A percentile compares a stretch with the other conserved stretches of the same genome.
Conservation (phyloP, 2,797 vertebrate species). For the Pampus argenteus region DNA sequence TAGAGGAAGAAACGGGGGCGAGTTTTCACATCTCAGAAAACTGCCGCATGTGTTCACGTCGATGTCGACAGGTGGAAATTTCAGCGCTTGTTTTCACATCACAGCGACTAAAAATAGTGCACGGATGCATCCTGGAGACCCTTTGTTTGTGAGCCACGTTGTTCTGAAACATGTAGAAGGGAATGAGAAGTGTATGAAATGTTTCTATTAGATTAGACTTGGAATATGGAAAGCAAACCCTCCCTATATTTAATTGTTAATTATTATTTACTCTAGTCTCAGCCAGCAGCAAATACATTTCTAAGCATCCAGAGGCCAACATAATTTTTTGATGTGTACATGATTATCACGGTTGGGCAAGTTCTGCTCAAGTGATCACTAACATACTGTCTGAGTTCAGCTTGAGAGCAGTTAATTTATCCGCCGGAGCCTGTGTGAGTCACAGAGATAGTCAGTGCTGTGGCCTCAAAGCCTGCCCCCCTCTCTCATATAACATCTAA, state of each 20-base stretch:
- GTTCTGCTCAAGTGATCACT: no score
- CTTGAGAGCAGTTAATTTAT: neutral
- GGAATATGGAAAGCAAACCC: slow-evolving; percentile 5
- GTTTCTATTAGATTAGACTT: slow-evolving; percentile 16
- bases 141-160: slow-evolving; percentile 19
- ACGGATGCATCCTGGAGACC: slow-evolving; percentile 21
- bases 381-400: neutral
- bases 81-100: slow-evolving; percentile 18
- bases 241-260: no score
- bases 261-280: no score
- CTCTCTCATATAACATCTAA: slow-evolving; percentile 28
- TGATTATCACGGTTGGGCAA: no score
- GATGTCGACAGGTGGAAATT: neutral
- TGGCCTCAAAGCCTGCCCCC: slow-evolving; percentile 22
- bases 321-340: no score
- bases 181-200: slow-evolving; percentile 1
- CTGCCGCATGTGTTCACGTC: neutral
- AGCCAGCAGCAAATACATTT: no score
- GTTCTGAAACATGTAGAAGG: slow-evolving; percentile 6
- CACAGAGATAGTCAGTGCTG: slow-evolving; percentile 13
- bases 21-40: slow-evolving; percentile 16
- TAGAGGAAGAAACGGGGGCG: neutral
- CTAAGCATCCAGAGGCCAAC: no score
- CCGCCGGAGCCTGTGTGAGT: slow-evolving; percentile 21
- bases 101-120: slow-evolving; percentile 29